Percentiles rank a stretch among this genome's conserved stretches.
phyloP scores from a whole-genome alignment of 1,140 invertebrate species.

The Harpegnathos saltator region DNA sequence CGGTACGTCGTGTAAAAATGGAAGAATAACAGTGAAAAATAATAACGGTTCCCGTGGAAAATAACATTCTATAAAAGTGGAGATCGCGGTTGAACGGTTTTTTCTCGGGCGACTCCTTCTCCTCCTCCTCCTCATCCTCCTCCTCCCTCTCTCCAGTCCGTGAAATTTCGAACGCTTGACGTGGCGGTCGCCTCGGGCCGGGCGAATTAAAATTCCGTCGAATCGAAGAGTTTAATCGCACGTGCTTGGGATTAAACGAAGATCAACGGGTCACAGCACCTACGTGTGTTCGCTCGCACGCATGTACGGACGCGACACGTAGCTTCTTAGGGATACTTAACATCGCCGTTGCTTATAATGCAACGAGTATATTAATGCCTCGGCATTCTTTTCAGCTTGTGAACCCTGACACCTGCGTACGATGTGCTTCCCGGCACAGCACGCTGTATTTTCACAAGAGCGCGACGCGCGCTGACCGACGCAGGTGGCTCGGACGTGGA shows the following conservation, averaged over 20 bases:
- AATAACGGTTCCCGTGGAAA: neutral
- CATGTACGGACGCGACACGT: too few relatives aligned
- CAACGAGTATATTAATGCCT: neutral
- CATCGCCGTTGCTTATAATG: neutral
- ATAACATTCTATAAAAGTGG: neutral
- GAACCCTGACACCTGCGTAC: neutral
- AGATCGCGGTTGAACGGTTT: neutral
- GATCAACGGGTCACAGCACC: too few relatives aligned
- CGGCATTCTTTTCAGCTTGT: neutral
- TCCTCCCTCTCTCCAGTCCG: too few relatives aligned
- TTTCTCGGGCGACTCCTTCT: neutral
- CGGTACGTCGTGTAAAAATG: neutral
- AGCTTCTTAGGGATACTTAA: too few relatives aligned
- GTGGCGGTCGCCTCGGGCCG: too few relatives aligned
- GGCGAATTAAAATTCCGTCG: neutral
- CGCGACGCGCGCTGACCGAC: neutral
- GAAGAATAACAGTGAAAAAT: slow-evolving; percentile 26
- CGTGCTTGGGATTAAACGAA: too few relatives aligned
- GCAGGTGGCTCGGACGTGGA: slow-evolving; percentile 42
- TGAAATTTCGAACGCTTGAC: neutral
- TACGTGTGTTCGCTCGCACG: too few relatives aligned
- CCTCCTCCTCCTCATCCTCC: too few relatives aligned
- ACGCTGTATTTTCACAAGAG: slow-evolving; percentile 5
- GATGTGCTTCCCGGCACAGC: neutral
- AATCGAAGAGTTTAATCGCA: neutral